These are phyloP conservation scores for Orthonevra nobilis DNA, from an alignment of 2,888 invertebrate genomes.

Conservation along the genomic window DNA sequence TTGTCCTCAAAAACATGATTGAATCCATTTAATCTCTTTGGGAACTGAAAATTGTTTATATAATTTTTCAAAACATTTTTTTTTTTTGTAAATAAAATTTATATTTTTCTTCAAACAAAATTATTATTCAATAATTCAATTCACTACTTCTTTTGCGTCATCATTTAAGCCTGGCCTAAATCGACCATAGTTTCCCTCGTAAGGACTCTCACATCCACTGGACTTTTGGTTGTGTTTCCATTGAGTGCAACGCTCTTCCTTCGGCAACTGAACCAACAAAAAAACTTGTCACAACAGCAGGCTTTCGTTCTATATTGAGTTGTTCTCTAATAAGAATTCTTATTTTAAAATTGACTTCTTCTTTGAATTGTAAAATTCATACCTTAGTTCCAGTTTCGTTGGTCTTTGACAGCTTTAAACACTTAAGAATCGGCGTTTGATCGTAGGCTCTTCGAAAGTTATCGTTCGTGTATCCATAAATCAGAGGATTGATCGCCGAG, in stretches of 20 bases:
- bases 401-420: slow-evolving; percentile 59
- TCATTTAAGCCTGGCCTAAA: slow-evolving; percentile 27
- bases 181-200: slow-evolving; percentile 53
- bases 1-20: no score
- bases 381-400: not conserved
- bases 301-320: not conserved
- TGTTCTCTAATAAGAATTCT: slow-evolving; percentile 5
- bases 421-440: slow-evolving; percentile 81
- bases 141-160: not conserved
- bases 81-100: no score
- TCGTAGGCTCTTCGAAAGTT: slow-evolving; percentile 85
- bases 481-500: slow-evolving; percentile 88
- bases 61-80: no score
- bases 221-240: slow-evolving; percentile 33
- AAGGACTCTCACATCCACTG: slow-evolving; percentile 12
- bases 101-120: no score
- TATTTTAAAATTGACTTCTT: not conserved
- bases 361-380: no score
- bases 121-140: no score
- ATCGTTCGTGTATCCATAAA: slow-evolving; percentile 88
- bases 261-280: slow-evolving; percentile 11
- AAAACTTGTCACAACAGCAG: slow-evolving; percentile 9
- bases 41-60: no score
- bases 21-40: no score
- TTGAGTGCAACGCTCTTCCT: slow-evolving; percentile 26